These are phyloP conservation scores for Oriolus oriolus DNA, from an alignment of 2,113 vertebrate species.

Conservation along the genomic window DNA sequence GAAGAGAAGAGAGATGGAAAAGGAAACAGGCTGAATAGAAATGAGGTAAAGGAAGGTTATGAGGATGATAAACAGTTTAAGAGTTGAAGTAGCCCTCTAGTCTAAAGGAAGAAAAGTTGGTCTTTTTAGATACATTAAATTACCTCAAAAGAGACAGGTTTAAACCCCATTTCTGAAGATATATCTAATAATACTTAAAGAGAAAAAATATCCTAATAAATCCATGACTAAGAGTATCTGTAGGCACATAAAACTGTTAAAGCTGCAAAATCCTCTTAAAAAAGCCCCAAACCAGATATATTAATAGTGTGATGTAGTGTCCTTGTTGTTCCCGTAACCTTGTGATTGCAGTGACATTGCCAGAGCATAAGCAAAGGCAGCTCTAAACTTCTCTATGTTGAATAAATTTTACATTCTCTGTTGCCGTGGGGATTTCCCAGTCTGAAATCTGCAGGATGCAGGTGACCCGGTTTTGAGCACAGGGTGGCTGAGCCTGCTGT, in stretches of 20 bases:
- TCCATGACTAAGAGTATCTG: conserved; percentile 19
- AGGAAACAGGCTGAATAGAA: not conserved
- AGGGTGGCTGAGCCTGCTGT: not conserved
- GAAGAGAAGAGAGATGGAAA: not conserved
- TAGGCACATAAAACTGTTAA: conserved; percentile 36
- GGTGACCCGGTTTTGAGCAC: not conserved
- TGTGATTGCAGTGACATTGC: conserved; percentile 11
- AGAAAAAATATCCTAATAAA: conserved; percentile 41
- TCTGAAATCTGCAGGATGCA: not conserved
- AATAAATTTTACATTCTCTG: not conserved
- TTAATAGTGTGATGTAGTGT: not conserved
- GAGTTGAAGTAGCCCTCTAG: not conserved
- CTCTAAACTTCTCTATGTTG: not conserved
- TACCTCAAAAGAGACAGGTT: conserved; percentile 3
- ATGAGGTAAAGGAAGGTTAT: not conserved
- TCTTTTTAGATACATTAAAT: not conserved
- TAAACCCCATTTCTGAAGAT: not conserved
- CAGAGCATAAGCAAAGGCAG: not conserved
- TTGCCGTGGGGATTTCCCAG: not conserved
- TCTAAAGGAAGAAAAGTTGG: not conserved
- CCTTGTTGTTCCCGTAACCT: not conserved
- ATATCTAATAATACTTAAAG: not conserved
- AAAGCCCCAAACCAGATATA: not conserved
- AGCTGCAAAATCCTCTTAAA: conserved; percentile 38
- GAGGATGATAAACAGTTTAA: not conserved